Percentiles rank a stretch among this genome's conserved stretches.
Conservation (phyloP, 2,888 invertebrate species). For the Lottia gigantea region DNA sequence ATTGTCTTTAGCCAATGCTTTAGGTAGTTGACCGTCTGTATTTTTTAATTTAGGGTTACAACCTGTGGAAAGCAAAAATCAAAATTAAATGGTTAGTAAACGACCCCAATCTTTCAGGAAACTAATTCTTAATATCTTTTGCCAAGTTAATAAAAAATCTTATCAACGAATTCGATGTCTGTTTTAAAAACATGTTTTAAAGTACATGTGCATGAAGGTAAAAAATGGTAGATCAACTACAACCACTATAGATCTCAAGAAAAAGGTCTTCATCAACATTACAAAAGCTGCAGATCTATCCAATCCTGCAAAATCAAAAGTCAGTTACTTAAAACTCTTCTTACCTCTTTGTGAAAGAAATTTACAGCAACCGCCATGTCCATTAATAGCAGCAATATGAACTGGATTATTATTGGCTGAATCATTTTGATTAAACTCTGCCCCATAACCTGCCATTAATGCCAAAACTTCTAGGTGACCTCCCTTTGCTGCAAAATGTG, state of each 20-base stretch:
- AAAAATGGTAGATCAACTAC: too few relatives aligned
- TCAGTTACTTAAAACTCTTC: neutral
- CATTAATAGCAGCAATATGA: constrained; percentile 63
- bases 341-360: constrained; percentile 67
- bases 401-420: constrained; percentile 65
- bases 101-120: too few relatives aligned
- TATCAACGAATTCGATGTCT: too few relatives aligned
- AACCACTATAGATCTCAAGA: neutral
- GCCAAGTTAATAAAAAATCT: too few relatives aligned
- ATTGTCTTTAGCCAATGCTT: constrained; percentile 64
- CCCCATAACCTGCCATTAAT: constrained; percentile 64
- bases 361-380: constrained; percentile 64
- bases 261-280: neutral
- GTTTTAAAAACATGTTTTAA: too few relatives aligned
- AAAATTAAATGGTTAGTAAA: too few relatives aligned
- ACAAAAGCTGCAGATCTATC: neutral
- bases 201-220: too few relatives aligned
- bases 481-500: constrained; percentile 65
- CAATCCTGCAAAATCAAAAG: neutral
- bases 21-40: constrained; percentile 62
- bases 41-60: constrained; percentile 69
- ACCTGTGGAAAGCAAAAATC: constrained; percentile 46
- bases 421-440: constrained; percentile 65
- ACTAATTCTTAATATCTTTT: too few relatives aligned
- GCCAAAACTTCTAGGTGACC: constrained; percentile 60